A percentile compares a stretch with the other conserved stretches of the same genome.
Evolutionary conservation across 2,888 invertebrate species (phyloP).

Genomic region (Trisateles emortualis): DNA sequence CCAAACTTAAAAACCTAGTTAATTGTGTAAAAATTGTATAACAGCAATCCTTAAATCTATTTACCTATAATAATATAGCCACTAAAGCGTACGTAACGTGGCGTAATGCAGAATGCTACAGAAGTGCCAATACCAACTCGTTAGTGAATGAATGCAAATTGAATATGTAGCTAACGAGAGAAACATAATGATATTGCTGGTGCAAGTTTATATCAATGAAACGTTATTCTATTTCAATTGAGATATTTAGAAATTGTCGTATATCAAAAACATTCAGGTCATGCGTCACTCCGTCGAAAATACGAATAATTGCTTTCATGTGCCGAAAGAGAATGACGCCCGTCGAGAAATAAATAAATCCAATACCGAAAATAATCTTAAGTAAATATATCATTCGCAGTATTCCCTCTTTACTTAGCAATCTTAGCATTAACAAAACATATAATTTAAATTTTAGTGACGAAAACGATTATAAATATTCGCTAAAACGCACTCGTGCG

Average conservation of each 20-base stretch:
- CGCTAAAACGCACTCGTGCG: conserved; percentile 61
- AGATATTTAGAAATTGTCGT: conserved; percentile 55
- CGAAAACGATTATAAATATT: conserved; percentile 81
- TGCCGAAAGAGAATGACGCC: conserved; percentile 75
- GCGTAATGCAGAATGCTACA: neutral
- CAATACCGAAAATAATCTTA: conserved; percentile 74
- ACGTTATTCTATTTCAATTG: conserved; percentile 9
- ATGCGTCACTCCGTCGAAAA: conserved; percentile 78
- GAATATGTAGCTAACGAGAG: too few species aligned
- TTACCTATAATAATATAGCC: neutral
- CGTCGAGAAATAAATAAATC: conserved; percentile 74
- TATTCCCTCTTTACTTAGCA: conserved; percentile 73
- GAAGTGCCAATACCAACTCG: neutral
- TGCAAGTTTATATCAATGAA: neutral
- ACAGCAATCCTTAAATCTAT: neutral
- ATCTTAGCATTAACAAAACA: conserved; percentile 78
- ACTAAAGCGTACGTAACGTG: neutral
- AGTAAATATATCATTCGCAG: conserved; percentile 75
- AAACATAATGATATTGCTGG: neutral
- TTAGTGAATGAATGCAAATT: neutral
- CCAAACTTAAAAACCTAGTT: too few species aligned
- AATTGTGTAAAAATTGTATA: neutral
- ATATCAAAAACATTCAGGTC: conserved; percentile 68
- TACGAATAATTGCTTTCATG: conserved; percentile 78
- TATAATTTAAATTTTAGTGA: conserved; percentile 72